Evolutionary conservation across 2,797 vertebrate species (phyloP).

Genomic region (Podarcis lilfordi): DNA sequence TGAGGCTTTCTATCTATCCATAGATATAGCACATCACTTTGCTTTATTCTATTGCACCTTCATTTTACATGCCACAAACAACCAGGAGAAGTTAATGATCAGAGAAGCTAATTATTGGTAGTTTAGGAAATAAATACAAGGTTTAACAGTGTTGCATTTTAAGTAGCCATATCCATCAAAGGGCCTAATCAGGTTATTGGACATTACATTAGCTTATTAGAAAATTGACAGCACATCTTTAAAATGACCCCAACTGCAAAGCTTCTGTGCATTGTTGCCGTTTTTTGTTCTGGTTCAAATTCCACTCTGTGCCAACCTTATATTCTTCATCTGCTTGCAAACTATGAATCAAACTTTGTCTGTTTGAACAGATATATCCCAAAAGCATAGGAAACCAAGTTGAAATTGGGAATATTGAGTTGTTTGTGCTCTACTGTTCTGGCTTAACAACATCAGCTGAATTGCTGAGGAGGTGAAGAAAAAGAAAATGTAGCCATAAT

Average conservation of each 20-base stretch:
- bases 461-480: background rate
- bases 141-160: background rate
- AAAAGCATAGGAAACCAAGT: background rate
- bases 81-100: background rate
- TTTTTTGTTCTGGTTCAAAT: background rate
- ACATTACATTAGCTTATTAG: background rate
- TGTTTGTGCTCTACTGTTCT: background rate
- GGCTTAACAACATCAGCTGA: background rate
- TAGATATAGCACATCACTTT: background rate
- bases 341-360: background rate
- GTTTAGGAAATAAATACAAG: slow-evolving; percentile 16
- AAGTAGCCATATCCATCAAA: background rate
- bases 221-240: background rate
- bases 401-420: background rate
- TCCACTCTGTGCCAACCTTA: background rate
- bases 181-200: background rate
- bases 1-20: background rate
- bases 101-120: background rate
- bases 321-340: slow-evolving; percentile 5
- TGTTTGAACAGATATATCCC: background rate
- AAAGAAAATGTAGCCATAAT: too few species aligned
- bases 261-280: accelerated
- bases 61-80: background rate
- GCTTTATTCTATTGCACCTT: slow-evolving; percentile 22
- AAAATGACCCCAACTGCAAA: background rate